phyloP scores from a whole-genome alignment of 2,888 invertebrate genomes.

The Gonocerus acuteangulatus region DNA sequence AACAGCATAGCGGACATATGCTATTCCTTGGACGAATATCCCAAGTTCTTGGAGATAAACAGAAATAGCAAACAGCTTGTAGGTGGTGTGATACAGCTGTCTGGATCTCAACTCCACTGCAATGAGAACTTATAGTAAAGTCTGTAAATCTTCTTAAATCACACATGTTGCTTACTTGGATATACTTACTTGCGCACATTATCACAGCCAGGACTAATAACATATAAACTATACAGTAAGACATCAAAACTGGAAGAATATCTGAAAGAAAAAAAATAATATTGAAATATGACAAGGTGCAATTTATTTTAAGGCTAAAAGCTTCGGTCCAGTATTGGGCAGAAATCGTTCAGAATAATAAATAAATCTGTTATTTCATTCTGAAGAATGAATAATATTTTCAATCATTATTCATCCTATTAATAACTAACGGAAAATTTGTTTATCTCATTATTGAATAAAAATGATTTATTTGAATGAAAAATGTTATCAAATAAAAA shows the following conservation, averaged over 20 bases:
- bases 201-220: slow-evolving; percentile 63
- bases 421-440: too few species aligned
- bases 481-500: too few species aligned
- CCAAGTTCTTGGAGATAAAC: slow-evolving; percentile 62
- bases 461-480: too few species aligned
- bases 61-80: slow-evolving; percentile 73
- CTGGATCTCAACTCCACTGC: slow-evolving; percentile 67
- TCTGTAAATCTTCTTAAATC: too few species aligned
- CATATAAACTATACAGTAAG: slow-evolving; percentile 64
- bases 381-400: too few species aligned
- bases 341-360: too few species aligned
- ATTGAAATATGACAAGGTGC: not conserved
- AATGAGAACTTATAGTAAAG: slow-evolving; percentile 36
- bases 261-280: slow-evolving; percentile 52
- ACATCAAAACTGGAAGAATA: slow-evolving; percentile 72
- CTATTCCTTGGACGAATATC: slow-evolving; percentile 59
- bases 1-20: slow-evolving; percentile 68
- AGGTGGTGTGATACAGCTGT: slow-evolving; percentile 78
- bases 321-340: too few species aligned
- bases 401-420: too few species aligned
- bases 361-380: too few species aligned
- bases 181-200: slow-evolving; percentile 53
- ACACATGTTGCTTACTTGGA: too few species aligned
- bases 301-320: not conserved
- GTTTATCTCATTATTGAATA: too few species aligned